Conservation (phyloP, 2,888 invertebrate species). For the Ophion slaviceki region DNA sequence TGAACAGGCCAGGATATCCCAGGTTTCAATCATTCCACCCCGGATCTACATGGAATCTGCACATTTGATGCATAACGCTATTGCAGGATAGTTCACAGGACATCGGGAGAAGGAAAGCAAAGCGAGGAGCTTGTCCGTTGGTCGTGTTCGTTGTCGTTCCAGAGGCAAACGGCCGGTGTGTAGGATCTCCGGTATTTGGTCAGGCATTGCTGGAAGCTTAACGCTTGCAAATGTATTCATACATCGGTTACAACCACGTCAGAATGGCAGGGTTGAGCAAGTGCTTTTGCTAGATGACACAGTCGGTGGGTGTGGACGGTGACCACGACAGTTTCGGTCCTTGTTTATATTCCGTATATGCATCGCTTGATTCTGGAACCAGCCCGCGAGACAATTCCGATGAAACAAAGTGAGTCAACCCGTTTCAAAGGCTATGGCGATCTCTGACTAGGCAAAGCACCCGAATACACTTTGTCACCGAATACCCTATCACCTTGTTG, state of each 20-base stretch:
- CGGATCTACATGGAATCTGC: slow-evolving; percentile 28
- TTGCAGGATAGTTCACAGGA: slow-evolving; percentile 35
- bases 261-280: slow-evolving; percentile 32
- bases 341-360: slow-evolving; percentile 72
- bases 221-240: slow-evolving; percentile 71
- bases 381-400: slow-evolving; percentile 24
- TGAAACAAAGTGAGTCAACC: slow-evolving; percentile 40
- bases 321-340: slow-evolving; percentile 60
- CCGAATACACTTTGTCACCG: slow-evolving; percentile 7
- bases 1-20: slow-evolving; percentile 47
- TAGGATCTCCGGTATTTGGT: slow-evolving; percentile 66
- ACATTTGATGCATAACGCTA: slow-evolving; percentile 21
- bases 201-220: slow-evolving; percentile 64
- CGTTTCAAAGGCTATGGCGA: slow-evolving; percentile 46
- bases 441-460: slow-evolving; percentile 38
- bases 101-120: slow-evolving; percentile 23
- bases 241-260: slow-evolving; percentile 62
- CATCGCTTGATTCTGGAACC: slow-evolving; percentile 45
- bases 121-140: slow-evolving; percentile 36
- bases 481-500: not conserved
- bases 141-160: slow-evolving; percentile 52
- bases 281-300: slow-evolving; percentile 35
- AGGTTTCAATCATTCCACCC: slow-evolving; percentile 52
- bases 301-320: slow-evolving; percentile 31
- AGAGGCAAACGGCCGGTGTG: slow-evolving; percentile 44